Evolutionary conservation across 92 coral and sea anemone genomes (phyloP), one percentile per base, ranked within the genome.

Genomic region (Palythoa grandis): DNA sequence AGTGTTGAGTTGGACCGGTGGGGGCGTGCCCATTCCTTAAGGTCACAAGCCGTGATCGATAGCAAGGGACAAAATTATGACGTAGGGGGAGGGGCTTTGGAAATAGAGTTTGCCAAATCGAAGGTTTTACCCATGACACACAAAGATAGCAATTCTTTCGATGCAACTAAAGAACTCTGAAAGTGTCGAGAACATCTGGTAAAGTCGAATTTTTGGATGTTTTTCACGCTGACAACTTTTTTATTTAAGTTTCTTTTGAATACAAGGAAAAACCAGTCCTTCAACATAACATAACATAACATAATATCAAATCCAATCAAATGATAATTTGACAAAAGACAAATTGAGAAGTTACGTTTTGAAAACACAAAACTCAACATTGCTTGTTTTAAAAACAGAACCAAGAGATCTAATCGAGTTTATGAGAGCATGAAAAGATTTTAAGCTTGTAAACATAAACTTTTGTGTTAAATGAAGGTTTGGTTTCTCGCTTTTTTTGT

Each of bases 11-110:
- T 66, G 22, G 38, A 48, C 73, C 74, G 23, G 74, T 12, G 53
- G n/a, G 74, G 85, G 85, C 74, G 74, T 65, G n/a, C 74, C 54
- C 74, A n/a, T 7, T 48, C 8, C 58, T 80, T 80, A 43, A 80
- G 85, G 85, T 80, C 85, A 80, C 85, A 80, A 80, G 85, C 74
- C 85, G 75, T 80, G 85, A 66, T 80, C 85, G 85, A 80, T 47
- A 57, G 52, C 19, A 5, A 79, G 38, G 24, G 8, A 80, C 6
- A 65, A 25, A 39, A 65, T 14, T 11, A 14, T 15, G 29, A 80
- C 70, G 20, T 35, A 16, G 40, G 85, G 69, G 85, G 74, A 77
- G 82, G 48, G 60, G 57, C 25, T 65, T 67, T n/a, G 16, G 50
- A 48, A 66, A 47, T 14, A 24, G 85, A 16, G 38, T n/a, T 40